Evolutionary conservation across 2,888 invertebrate genomes (phyloP), one percentile per base, ranked within the genome.

Genomic region (Aradus depressus): DNA sequence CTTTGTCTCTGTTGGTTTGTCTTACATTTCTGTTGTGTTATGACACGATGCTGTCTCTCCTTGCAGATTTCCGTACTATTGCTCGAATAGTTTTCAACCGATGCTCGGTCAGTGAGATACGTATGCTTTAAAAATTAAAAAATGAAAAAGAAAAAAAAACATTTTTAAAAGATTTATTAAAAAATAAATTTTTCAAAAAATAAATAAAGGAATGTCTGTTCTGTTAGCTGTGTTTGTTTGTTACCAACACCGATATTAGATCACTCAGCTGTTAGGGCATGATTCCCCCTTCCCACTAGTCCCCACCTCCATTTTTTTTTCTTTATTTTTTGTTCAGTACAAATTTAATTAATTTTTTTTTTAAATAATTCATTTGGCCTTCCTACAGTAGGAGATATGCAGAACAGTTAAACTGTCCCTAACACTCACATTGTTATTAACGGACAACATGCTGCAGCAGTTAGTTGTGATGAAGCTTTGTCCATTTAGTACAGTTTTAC

Each of bases 21-120:
- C n/a, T n/a, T n/a, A n/a, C n/a, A 31, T 31, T 47, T 49, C 26
- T 41, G 19, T 41, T 49, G 39, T 49, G 31, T 53, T 48, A 53
- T 53, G 53, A 55, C 55, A 51, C 55, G 45, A 49, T 55, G 49
- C 53, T 67, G 68, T 68, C 64, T 70, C 71, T 70, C 70, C 75
- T 80, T 80, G 73, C 80, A 80, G 80, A 80, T 80, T 80, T 80
- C 79, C 79, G 76, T 75, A 76, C 77, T 72, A 78, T 80, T 75
- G 79, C 80, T 75, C 75, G 76, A 75, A 74, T 77, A 73, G 76
- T 80, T 76, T 80, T 80, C 77, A 75, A 73, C 75, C 74, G 76
- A 67, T 71, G 63, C 71, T 70, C 72, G 61, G 61, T 62, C 61
- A 62, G 62, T 62, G 60, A 56, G 53, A 56, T 54, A 55, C 57